Conservation (phyloP, 2,888 invertebrate species). For the Beris morrisii region DNA sequence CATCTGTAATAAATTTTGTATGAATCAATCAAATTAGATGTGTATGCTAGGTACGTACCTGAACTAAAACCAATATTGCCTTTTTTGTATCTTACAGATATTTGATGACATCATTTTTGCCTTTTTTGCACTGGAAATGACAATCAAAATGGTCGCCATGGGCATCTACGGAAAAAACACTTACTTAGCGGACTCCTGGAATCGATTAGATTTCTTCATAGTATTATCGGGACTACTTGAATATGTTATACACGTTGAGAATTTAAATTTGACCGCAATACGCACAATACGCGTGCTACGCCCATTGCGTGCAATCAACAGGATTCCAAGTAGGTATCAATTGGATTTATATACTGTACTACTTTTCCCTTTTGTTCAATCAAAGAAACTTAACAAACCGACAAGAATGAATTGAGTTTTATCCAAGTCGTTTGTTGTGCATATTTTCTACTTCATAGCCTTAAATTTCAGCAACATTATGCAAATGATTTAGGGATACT, state of each 20-base stretch:
- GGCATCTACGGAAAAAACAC: slow-evolving; percentile 91
- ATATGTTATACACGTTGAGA: slow-evolving; percentile 92
- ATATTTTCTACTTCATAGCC: neutral
- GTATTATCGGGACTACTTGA: slow-evolving; percentile 91
- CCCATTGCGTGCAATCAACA: slow-evolving; percentile 96
- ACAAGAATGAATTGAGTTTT: too few species aligned
- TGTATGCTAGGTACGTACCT: too few species aligned
- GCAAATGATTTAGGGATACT: too few species aligned
- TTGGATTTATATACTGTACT: neutral
- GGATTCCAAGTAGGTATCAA: slow-evolving; percentile 95
- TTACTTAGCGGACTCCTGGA: slow-evolving; percentile 98
- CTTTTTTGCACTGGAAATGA: slow-evolving; percentile 97
- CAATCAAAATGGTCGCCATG: slow-evolving; percentile 98
- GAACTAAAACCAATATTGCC: too few species aligned
- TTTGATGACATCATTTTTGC: slow-evolving; percentile 99
- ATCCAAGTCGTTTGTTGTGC: too few species aligned
- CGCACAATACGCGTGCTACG: slow-evolving; percentile 96
- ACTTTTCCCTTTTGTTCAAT: too few species aligned
- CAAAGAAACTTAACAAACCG: too few species aligned
- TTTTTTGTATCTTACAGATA: slow-evolving; percentile 63
- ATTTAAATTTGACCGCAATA: slow-evolving; percentile 97
- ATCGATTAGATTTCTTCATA: slow-evolving; percentile 96
- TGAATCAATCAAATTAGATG: too few species aligned
- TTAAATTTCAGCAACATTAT: too few species aligned
- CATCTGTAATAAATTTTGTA: too few species aligned